Percentiles rank a stretch among this genome's conserved stretches.
Conservation (phyloP, 2,113 vertebrate species). For the Gyps fulvus region DNA sequence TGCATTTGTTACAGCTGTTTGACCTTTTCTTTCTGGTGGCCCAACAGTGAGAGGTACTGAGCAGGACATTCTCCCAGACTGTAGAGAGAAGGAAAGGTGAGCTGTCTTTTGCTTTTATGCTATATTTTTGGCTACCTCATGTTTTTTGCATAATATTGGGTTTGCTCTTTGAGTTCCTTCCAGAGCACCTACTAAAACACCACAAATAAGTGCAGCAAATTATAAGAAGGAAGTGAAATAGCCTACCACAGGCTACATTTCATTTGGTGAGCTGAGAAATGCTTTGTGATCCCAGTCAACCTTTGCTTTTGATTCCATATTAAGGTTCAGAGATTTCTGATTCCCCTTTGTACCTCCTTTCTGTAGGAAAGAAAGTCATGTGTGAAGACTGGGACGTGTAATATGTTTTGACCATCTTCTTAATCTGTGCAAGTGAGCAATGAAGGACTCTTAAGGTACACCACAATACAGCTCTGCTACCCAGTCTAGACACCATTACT, state of each 20-base stretch:
- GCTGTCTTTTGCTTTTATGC: neutral
- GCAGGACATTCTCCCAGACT: neutral
- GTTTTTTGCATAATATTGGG: neutral
- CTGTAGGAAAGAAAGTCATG: neutral
- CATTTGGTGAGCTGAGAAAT: neutral
- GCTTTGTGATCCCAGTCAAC: neutral
- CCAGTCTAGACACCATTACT: neutral
- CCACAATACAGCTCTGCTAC: neutral
- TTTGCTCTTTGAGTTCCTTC: neutral
- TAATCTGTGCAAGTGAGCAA: neutral
- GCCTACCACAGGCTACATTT: neutral
- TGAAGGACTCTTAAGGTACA: neutral
- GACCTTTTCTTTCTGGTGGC: neutral
- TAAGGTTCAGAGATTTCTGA: neutral
- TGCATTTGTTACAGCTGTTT: neutral
- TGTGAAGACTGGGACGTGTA: neutral
- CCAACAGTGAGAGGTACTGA: neutral
- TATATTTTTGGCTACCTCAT: neutral
- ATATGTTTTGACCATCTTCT: neutral
- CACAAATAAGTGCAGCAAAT: neutral
- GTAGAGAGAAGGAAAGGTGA: neutral
- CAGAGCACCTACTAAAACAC: neutral
- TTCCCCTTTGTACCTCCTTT: neutral
- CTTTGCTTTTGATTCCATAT: neutral
- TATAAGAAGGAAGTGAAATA: neutral